Conservation (phyloP, 2,113 vertebrate genomes). For the Chauna torquata region DNA sequence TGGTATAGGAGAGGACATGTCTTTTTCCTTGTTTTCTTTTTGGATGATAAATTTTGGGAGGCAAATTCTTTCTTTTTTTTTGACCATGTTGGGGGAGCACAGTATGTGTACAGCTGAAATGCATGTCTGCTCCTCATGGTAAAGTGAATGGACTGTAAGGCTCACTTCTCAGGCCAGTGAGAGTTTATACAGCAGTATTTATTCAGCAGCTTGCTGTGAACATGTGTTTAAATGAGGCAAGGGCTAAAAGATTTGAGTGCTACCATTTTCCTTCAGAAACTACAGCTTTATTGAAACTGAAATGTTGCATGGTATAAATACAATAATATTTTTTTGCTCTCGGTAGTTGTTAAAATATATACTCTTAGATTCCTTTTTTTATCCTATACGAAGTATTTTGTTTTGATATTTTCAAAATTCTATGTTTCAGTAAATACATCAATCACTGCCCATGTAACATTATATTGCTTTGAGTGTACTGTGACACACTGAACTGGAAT, state of each 20-base stretch:
- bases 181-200: background rate
- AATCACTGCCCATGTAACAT: background rate
- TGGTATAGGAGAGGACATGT: background rate
- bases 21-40: background rate
- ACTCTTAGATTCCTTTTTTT: background rate
- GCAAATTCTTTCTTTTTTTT: accelerated
- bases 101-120: background rate
- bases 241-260: background rate
- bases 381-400: background rate
- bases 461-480: background rate
- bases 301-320: background rate
- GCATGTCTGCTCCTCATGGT: accelerated
- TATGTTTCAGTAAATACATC: background rate
- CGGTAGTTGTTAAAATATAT: background rate
- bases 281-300: background rate
- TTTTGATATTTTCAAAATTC: background rate
- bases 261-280: background rate
- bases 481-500: background rate
- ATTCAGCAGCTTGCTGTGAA: background rate
- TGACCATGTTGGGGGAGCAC: accelerated
- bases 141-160: background rate
- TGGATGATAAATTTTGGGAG: background rate
- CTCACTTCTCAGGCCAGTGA: accelerated
- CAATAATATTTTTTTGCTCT: background rate
- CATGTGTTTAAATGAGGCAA: background rate